Evolutionary conservation across 2,888 invertebrate genomes (phyloP).

Genomic region (Hirtodrosophila duncani): DNA sequence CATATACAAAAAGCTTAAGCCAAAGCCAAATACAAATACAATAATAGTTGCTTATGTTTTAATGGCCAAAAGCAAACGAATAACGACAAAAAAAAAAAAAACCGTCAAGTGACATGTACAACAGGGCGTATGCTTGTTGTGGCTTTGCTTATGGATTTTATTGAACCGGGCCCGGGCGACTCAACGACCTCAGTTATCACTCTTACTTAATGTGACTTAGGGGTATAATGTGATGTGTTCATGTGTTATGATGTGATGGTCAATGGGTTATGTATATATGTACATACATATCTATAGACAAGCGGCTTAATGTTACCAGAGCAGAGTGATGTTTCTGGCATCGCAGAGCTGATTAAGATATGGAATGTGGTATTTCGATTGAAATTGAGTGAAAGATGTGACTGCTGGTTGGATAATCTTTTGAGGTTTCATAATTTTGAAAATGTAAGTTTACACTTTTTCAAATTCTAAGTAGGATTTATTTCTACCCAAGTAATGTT

Average conservation of each 20-base stretch:
- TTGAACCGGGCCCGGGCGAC: conserved; percentile 32
- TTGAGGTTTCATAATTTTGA: no score
- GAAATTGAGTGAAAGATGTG: no score
- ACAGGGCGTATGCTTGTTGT: conserved; percentile 65
- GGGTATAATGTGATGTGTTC: conserved; percentile 59
- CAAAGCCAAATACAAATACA: conserved; percentile 27
- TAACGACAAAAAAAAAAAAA: conserved; percentile 4
- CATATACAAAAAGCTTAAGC: conserved; percentile 49
- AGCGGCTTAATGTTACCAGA: no score
- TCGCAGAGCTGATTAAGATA: no score
- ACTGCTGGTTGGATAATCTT: no score
- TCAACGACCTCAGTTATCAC: conserved; percentile 68
- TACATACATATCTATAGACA: no score
- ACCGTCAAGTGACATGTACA: conserved; percentile 39
- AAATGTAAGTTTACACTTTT: no score
- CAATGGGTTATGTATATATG: conserved; percentile 23
- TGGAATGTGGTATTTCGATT: no score
- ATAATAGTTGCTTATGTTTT: conserved; percentile 52
- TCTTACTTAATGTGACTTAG: conserved; percentile 72
- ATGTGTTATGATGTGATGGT: conserved; percentile 46
- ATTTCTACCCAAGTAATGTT: no score
- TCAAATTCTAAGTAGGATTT: no score
- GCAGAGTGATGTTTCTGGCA: no score
- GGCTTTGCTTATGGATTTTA: conserved; percentile 23
- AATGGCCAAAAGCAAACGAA: conserved; percentile 32